These are phyloP conservation scores for Drosophila kohkoa DNA, from an alignment of 1,140 invertebrate species.

Conservation along the genomic window DNA sequence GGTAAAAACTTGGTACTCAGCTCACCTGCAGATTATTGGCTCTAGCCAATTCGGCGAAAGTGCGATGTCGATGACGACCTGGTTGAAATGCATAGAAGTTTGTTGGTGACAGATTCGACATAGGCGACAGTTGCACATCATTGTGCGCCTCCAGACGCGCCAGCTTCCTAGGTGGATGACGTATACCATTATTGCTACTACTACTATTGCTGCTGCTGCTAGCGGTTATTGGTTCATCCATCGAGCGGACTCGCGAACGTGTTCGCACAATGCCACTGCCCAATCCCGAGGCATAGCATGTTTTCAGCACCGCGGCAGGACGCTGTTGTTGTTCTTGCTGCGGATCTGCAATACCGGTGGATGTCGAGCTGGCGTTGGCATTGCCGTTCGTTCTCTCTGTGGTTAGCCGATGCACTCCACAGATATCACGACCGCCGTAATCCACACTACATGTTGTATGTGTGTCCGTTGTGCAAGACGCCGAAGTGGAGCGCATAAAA, in stretches of 20 bases:
- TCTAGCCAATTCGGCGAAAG: constrained; percentile 50
- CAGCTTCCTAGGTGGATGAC: constrained; percentile 34
- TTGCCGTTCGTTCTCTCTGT: neutral
- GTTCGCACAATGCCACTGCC: constrained; percentile 34
- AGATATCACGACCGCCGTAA: constrained; percentile 54
- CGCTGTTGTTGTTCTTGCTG: constrained; percentile 24
- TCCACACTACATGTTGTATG: constrained; percentile 67
- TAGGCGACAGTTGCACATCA: constrained; percentile 1
- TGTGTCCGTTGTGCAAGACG: constrained; percentile 66
- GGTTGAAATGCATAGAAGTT: constrained; percentile 68
- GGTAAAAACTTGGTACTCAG: neutral
- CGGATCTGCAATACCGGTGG: neutral
- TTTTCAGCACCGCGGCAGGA: constrained; percentile 16
- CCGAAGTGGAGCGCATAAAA: constrained; percentile 33
- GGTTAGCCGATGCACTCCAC: constrained; percentile 42
- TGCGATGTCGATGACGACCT: constrained; percentile 62
- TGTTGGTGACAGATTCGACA: constrained; percentile 51
- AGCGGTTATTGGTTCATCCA: constrained; percentile 44
- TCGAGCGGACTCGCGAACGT: constrained; percentile 45
- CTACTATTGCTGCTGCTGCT: constrained; percentile 17
- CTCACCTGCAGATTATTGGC: constrained; percentile 29
- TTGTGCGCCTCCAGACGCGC: constrained; percentile 34
- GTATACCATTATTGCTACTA: constrained; percentile 6
- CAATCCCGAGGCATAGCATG: neutral
- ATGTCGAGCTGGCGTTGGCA: neutral